Base-by-base conservation (phyloP, 2,888 invertebrate species). In the Chloroclysta siterata region DNA sequence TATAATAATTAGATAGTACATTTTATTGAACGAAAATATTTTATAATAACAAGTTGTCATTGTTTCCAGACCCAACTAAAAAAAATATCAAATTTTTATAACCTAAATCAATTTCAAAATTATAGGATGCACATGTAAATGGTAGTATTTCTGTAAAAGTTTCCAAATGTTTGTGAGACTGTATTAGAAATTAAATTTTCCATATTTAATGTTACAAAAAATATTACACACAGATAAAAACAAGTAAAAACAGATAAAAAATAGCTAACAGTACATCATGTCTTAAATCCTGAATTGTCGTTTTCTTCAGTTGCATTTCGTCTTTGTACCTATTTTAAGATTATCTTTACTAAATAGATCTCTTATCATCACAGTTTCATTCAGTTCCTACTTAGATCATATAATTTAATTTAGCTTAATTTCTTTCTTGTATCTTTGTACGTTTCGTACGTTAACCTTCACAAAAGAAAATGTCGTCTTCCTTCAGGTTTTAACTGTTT, bases 321-420 rank as follows among this genome's bases (percentile, higher is more conserved):
- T 82, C 71, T 54, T 46, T 61, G 83, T 80, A 79, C 53, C 56
- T 87, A 84, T 76, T 81, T 83, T 87, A 84, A 84, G 80, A 70
- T 66, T 66, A 68, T 77, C 68, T 68, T 75, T 76, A 75, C 73
- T 76, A 73, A 81, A 84, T 78, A 82, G 91, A 92, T 92, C 92
- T 92, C 91, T 89, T 74, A 79, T 84, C 84, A 85, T 85, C 88
- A 90, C 75, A 75, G 71, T 69, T 84, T 90, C 92, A 89, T 90
- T 89, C 91, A 93, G 92, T 93, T 93, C 92, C 92, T 93, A 93
- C 82, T 89, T 91, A 92, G 90, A 79, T 88, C 88, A 85, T 89
- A 85, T 82, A 81, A 80, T 75, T 77, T 79, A 82, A 80, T 84
- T 86, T 87, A 90, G 89, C 80, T 83, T 84, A 82, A 81, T 83